Evolutionary conservation across 2,113 vertebrate genomes (phyloP), one percentile per base, ranked within the genome.

Genomic region (Psilopogon haemacephalus): DNA sequence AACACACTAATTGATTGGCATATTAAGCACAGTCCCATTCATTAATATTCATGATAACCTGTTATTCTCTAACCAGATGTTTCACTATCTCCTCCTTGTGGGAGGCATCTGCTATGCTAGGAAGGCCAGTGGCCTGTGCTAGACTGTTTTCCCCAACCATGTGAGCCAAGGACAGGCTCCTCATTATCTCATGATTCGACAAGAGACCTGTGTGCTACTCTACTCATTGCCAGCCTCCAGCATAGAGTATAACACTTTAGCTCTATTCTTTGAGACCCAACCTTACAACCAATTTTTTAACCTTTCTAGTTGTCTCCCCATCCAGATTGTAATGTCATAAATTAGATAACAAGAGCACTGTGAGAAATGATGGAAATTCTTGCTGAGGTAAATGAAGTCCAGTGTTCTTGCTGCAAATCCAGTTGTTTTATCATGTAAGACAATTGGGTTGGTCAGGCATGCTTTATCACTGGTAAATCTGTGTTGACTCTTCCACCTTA

Each of bases 251-350:
- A 27, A 8, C 6, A 5, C 12, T 48, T 88, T 7, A 71, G 33
- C 18, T 15, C 27, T 70, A 0, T 26, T 73, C 6, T 52, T 69
- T 0, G 0, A 77, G 38, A n/a, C 30, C 23, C 44, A 76, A 0
- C 19, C 16, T 94, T 72, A 28, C 23, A 46, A 16, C 21, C 21
- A 40, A 5, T 18, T 55, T 85, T 81, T 84, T 78, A 20, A 20
- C 18, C 16, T 73, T 8, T 28, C 12, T 74, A 42, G 12, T 18
- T 81, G 24, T 71, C 18, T 8, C 17, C 13, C 24, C 7, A 21
- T 60, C 19, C 74, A 42, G 56, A 54, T 26, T 65, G 44, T 81
- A n/a, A n/a, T 35, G 20, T 50, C 6, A 8, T 55, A 84, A 50
- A 33, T 20, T 73, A 15, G 26, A 37, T 55, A 30, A 65, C 21